Evolutionary conservation across 64 coral and sea anemone species (phyloP).

Genomic region (Catalaphyllia jardinei): DNA sequence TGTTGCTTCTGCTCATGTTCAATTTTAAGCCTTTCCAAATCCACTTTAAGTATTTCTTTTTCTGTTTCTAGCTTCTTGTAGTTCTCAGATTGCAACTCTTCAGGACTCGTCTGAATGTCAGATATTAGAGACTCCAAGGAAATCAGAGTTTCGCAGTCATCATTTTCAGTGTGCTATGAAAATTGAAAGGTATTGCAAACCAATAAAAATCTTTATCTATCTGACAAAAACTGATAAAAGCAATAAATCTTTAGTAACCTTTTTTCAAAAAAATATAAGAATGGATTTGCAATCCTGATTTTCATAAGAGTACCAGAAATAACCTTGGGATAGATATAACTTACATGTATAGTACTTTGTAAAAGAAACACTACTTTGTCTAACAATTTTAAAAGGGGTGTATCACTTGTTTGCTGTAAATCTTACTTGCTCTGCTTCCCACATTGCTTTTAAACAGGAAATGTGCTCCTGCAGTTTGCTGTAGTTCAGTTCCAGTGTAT

Average conservation of each 20-base stretch:
- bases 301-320: too few relatives aligned
- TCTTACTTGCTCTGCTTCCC: conserved; percentile 12
- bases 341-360: too few relatives aligned
- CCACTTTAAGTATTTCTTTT: conserved; percentile 31
- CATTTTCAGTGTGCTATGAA: background rate
- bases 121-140: background rate
- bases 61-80: conserved; percentile 30
- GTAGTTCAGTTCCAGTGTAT: background rate
- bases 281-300: too few relatives aligned
- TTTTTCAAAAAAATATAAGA: too few relatives aligned
- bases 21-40: conserved; percentile 23
- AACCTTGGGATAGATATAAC: too few relatives aligned
- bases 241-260: too few relatives aligned
- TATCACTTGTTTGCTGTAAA: too few relatives aligned
- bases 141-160: conserved; percentile 12
- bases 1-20: conserved; percentile 28
- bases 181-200: background rate
- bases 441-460: background rate
- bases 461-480: conserved; percentile 33
- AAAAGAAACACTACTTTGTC: background rate
- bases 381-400: background rate
- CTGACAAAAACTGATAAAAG: too few relatives aligned
- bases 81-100: background rate
- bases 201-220: background rate
- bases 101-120: background rate